Base-by-base conservation (phyloP, 2,113 vertebrate species). In the Tachuris rubrigastra region DNA sequence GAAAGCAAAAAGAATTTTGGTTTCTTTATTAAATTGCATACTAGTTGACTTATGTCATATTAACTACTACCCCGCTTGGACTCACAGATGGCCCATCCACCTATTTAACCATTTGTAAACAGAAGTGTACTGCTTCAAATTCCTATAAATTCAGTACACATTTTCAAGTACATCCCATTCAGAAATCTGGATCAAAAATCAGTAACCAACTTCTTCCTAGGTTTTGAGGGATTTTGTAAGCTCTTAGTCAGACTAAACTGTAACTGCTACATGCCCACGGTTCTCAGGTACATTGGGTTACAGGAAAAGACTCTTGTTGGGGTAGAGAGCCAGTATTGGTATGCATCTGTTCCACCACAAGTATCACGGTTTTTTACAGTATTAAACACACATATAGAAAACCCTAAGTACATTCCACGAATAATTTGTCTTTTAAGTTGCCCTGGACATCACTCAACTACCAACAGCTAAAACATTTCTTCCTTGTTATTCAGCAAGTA, bases 401-500 rank as follows among this genome's bases (percentile, higher is more conserved):
- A 75, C 7, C 12, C 27, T 24, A 87, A 52, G 30, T 27, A 59
- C 14, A 59, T 58, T 67, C 56, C 22, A 33, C n/a, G 8, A 74
- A 12, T 66, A 69, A 69, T 76, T 76, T 28, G 33, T 55, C 9
- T 76, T 77, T 62, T 49, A 82, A 67, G 23, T 65, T 76, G 47
- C 20, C 31, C 20, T 30, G 21, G 30, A 23, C 41, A 55, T 65
- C 5, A 3, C 31, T 50, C 25, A 89, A 67, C 39, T 90, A 41
- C 27, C 25, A 78, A 50, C 6, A 75, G 46, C 19, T 55, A 68
- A 66, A 92, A 37, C 6, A 41, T 47, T 75, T 83, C 14, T 42
- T 86, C 60, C 18, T 69, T 8, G 0, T 68, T 5, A 0, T 24
- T 77, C 35, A 69, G 19, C 0, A 0, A 71, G 5, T 35, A 69